Conservation (phyloP, 2,797 vertebrate species). For the Phalanger gymnotis region DNA sequence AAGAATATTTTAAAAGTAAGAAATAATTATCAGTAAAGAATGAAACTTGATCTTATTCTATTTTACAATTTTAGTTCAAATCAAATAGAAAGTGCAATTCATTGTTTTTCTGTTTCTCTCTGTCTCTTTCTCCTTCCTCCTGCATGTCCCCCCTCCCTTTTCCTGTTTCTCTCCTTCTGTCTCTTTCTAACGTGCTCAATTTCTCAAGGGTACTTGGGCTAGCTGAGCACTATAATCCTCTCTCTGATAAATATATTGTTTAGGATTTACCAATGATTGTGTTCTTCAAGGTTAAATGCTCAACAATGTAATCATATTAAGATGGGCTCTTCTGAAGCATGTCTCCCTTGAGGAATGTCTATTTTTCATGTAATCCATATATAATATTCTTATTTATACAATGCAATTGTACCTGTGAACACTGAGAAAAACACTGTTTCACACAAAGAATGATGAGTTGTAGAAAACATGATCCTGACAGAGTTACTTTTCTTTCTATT, state of each 20-base stretch:
- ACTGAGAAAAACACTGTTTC: background rate
- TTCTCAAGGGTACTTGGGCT: conserved; percentile 1
- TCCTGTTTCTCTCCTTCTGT: background rate
- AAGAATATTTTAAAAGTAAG: conserved; percentile 6
- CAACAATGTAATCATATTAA: background rate
- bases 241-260: conserved; percentile 12
- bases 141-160: background rate
- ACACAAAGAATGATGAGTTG: background rate
- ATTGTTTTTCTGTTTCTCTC: background rate
- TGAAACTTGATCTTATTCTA: background rate
- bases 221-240: background rate
- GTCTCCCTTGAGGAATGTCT: background rate
- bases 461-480: conserved; percentile 14
- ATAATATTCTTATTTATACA: background rate
- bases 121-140: background rate
- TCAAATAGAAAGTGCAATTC: conserved; percentile 18
- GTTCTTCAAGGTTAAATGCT: conserved; percentile 1
- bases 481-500: conserved; percentile 17
- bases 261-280: conserved; percentile 12
- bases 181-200: background rate
- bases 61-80: conserved; percentile 27
- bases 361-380: background rate
- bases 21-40: conserved; percentile 8
- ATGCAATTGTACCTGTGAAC: background rate
- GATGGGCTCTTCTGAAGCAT: background rate